Evolutionary conservation across 1,140 invertebrate genomes (phyloP), one percentile per base, ranked within the genome.

Genomic region (Eciton burchellii): DNA sequence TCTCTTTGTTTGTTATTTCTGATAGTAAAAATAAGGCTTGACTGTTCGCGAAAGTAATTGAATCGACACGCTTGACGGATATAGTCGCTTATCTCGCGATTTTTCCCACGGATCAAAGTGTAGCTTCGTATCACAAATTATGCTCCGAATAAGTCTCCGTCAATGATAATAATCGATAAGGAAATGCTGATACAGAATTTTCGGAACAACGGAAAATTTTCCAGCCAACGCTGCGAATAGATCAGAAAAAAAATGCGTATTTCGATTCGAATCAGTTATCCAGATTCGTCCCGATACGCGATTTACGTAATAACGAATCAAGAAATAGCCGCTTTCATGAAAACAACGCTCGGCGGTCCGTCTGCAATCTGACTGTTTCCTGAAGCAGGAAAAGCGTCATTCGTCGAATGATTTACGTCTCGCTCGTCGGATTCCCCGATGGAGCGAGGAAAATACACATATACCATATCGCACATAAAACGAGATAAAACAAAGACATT

Each of bases 131-230:
- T 3, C 8, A 43, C 9, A 4, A 12, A 14, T 6, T 19, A 9
- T 43, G 11, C 11, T 65, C n/a, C 12, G n/a, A 54, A 5, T 2
- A 26, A 77, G 19, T 54, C 26, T 12, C 43, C 41, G 0, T 11
- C 16, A 24, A 74, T 47, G 35, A 68, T 43, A 19, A 0, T 12
- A 56, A 3, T 24, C 35, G 35, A 68, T 16, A 14, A 19, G 12
- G 68, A 45, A 70, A 45, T 70, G 16, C 12, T 19, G 2, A 14
- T 45, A 54, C n/a, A 5, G 4, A 16, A 49, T 6, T 41, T 79
- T 12, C 8, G 41, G n/a, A n/a, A n/a, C n/a, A n/a, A n/a, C 21
- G 49, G 63, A 79, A 77, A 79, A 79, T 70, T 56, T 43, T 79
- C 8, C n/a, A 79, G 47, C 14, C 8, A 1, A 45, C 52, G 19